Conservation (phyloP, 2,888 invertebrate species). For the Molorchus minor region DNA sequence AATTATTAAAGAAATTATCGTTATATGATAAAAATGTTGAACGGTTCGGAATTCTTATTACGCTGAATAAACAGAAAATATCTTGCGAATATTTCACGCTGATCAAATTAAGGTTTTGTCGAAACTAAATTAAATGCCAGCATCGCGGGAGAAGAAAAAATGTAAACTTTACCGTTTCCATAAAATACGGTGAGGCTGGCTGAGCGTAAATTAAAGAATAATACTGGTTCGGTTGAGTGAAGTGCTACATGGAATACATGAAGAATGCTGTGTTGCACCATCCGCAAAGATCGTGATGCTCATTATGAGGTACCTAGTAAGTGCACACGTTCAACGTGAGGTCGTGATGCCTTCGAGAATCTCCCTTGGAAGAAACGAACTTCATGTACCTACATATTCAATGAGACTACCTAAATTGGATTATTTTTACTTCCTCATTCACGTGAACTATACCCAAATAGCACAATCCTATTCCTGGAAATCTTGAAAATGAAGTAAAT, state of each 20-base stretch:
- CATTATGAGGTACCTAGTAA: conserved; percentile 53
- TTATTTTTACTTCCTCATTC: no score
- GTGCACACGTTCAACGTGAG: conserved; percentile 54
- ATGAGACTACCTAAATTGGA: no score
- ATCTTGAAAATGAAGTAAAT: no score
- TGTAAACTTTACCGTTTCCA: conserved; percentile 13
- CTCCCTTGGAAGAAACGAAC: conserved; percentile 10
- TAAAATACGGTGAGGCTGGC: conserved; percentile 9
- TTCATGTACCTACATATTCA: no score
- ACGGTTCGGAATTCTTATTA: not conserved
- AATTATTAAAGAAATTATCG: not conserved
- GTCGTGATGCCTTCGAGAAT: conserved; percentile 46
- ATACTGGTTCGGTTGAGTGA: conserved; percentile 13
- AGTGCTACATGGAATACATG: conserved; percentile 22
- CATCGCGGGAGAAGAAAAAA: conserved; percentile 1
- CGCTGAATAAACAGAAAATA: not conserved
- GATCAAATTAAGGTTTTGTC: not conserved
- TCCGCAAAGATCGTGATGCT: conserved; percentile 57
- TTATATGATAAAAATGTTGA: not conserved
- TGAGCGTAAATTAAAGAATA: conserved; percentile 20
- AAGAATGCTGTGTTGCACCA: conserved; percentile 50
- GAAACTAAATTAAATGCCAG: not conserved
- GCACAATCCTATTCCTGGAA: no score
- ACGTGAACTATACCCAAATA: no score
- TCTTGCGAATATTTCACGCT: not conserved